A percentile compares a stretch with the other conserved stretches of the same genome.
phyloP scores from a whole-genome alignment of 2,888 invertebrate genomes.

The Ditula angustiorana region DNA sequence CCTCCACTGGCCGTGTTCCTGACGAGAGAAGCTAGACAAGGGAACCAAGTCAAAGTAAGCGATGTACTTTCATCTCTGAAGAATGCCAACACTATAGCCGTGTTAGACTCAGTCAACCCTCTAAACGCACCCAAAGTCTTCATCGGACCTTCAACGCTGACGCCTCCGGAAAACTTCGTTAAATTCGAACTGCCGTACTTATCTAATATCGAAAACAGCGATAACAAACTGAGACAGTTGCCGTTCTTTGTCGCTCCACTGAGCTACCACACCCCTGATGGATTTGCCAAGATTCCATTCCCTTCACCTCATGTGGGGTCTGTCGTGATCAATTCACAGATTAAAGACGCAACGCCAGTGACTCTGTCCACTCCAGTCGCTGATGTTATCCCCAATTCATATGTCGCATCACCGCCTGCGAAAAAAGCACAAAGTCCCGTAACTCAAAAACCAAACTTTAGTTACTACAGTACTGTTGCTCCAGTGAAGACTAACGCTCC shows the following conservation, averaged over 20 bases:
- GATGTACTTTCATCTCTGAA: constrained; percentile 90
- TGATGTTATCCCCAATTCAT: constrained; percentile 57
- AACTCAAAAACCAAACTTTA: constrained; percentile 74
- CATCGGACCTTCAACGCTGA: constrained; percentile 91
- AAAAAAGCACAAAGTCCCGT: constrained; percentile 62
- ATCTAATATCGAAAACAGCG: constrained; percentile 89
- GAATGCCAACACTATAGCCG: constrained; percentile 90
- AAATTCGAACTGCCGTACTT: constrained; percentile 94
- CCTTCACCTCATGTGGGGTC: constrained; percentile 95
- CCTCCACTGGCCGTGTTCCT: constrained; percentile 94
- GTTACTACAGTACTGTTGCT: constrained; percentile 73
- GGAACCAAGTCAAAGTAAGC: constrained; percentile 85
- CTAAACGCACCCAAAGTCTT: constrained; percentile 90
- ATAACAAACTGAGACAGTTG: constrained; percentile 89
- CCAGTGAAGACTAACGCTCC: constrained; percentile 63
- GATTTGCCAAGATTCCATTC: constrained; percentile 94
- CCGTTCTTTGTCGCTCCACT: constrained; percentile 95
- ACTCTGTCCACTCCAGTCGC: constrained; percentile 49
- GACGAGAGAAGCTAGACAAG: constrained; percentile 79
- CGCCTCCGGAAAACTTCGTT: constrained; percentile 89
- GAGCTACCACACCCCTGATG: constrained; percentile 93
- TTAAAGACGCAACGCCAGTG: constrained; percentile 60
- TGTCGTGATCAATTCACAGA: constrained; percentile 89
- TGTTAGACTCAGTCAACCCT: constrained; percentile 90
- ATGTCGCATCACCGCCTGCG: constrained; percentile 52